Percentiles rank a stretch among this genome's conserved stretches.
Evolutionary conservation across 2,113 vertebrate species (phyloP).

Genomic region (Hippocampus comes): DNA sequence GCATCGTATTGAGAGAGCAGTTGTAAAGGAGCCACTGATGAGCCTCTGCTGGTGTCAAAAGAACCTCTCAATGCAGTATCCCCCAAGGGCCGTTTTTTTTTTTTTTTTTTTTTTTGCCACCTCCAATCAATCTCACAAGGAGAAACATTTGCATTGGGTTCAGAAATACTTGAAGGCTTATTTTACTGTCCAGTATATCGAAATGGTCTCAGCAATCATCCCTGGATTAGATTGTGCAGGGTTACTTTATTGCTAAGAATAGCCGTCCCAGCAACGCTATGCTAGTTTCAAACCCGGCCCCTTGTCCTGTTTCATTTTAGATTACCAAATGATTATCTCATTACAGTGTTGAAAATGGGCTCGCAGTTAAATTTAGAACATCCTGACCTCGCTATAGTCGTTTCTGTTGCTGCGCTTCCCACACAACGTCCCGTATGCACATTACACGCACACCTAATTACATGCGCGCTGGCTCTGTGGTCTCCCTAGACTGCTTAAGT

Average conservation of each 20-base stretch:
- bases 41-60: not conserved
- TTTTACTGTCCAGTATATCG: not conserved
- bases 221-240: not conserved
- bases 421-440: constrained; percentile 65
- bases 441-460: constrained; percentile 75
- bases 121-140: not conserved
- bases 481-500: constrained; percentile 63
- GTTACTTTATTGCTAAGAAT: not conserved
- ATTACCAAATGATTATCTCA: constrained; percentile 71
- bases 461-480: constrained; percentile 66
- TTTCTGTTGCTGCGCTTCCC: constrained; percentile 66
- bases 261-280: not conserved
- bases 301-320: constrained; percentile 48
- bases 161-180: not conserved
- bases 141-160: no score
- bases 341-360: constrained; percentile 66
- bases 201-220: not conserved
- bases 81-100: not conserved
- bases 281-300: not conserved
- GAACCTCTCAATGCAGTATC: not conserved
- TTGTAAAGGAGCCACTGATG: not conserved
- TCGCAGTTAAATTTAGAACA: constrained; percentile 71
- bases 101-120: not conserved
- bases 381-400: constrained; percentile 57
- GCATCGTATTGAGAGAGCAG: not conserved